phyloP scores from a whole-genome alignment of 2,888 invertebrate genomes.

The Argyresthia albistria region DNA sequence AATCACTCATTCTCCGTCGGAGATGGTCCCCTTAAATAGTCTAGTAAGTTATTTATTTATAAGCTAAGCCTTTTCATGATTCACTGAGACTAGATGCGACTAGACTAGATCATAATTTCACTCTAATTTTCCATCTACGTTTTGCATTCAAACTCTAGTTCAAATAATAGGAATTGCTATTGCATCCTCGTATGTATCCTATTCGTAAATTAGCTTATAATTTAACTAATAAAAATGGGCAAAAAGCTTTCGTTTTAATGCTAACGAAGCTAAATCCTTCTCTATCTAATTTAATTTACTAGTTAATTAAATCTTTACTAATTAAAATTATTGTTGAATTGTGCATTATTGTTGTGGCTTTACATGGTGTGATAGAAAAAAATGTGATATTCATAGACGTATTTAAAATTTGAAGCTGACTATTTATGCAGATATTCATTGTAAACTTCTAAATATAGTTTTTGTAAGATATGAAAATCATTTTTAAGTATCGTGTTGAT shows the following conservation, averaged over 20 bases:
- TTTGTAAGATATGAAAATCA: not conserved
- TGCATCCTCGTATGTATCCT: conserved; percentile 23
- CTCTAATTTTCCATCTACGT: conserved; percentile 42
- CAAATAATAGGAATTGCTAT: not conserved
- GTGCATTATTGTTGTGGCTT: conserved; percentile 33
- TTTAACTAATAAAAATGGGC: conserved; percentile 52
- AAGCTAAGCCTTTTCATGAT: not conserved
- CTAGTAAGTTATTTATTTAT: conserved; percentile 21
- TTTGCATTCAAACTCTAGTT: conserved; percentile 21
- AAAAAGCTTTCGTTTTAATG: conserved; percentile 59
- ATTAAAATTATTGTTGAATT: conserved; percentile 44
- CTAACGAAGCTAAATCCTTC: conserved; percentile 54
- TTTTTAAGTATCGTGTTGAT: not conserved
- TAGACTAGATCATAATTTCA: conserved; percentile 9
- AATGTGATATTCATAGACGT: not conserved
- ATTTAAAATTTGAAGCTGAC: not conserved
- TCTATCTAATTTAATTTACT: conserved; percentile 14
- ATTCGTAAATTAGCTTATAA: conserved; percentile 41
- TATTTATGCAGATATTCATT: not conserved
- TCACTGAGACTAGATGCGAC: not conserved
- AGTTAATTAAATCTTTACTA: conserved; percentile 19
- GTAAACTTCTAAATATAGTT: not conserved
- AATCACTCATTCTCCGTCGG: conserved; percentile 43
- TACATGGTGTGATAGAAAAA: not conserved
- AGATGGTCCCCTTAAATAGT: conserved; percentile 62